These are phyloP conservation scores for Epistrophella euchroma DNA, from an alignment of 2,888 invertebrate genomes.

Conservation along the genomic window DNA sequence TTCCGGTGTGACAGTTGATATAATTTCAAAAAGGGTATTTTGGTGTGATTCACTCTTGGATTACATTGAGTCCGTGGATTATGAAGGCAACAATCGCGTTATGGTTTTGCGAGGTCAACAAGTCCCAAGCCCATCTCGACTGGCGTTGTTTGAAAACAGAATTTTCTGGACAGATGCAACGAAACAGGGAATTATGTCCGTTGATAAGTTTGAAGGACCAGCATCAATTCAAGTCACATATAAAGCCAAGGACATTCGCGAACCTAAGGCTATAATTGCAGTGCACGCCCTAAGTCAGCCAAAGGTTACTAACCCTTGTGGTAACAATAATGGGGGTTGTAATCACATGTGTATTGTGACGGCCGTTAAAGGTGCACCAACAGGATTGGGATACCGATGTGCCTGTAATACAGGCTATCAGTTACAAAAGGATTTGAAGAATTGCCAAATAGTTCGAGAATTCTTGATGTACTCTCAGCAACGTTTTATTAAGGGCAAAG, in stretches of 20 bases:
- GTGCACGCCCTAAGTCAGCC: conserved; percentile 92
- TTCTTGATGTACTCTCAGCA: conserved; percentile 98
- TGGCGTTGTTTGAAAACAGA: conserved; percentile 93
- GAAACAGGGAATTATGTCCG: conserved; percentile 94
- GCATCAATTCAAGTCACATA: conserved; percentile 91
- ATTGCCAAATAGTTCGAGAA: conserved; percentile 92
- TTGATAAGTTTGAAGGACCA: conserved; percentile 93
- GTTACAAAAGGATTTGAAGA: conserved; percentile 89
- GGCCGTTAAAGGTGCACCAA: conserved; percentile 86
- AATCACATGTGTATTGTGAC: conserved; percentile 97
- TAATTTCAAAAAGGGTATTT: conserved; percentile 94
- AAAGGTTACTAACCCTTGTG: conserved; percentile 92
- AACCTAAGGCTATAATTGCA: conserved; percentile 93
- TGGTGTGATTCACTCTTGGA: conserved; percentile 98
- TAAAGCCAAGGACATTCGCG: conserved; percentile 91
- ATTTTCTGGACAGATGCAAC: conserved; percentile 97
- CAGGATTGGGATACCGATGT: conserved; percentile 93
- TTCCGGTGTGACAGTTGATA: conserved; percentile 95
- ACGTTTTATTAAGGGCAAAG: conserved; percentile 97
- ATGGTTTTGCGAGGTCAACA: conserved; percentile 92
- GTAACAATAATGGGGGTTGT: conserved; percentile 94
- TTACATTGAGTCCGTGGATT: conserved; percentile 98
- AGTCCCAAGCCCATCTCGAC: conserved; percentile 93
- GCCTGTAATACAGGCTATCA: conserved; percentile 95
- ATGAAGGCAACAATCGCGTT: conserved; percentile 92